Evolutionary conservation across 1,140 invertebrate species (phyloP).

Genomic region (Sinella curviseta): DNA sequence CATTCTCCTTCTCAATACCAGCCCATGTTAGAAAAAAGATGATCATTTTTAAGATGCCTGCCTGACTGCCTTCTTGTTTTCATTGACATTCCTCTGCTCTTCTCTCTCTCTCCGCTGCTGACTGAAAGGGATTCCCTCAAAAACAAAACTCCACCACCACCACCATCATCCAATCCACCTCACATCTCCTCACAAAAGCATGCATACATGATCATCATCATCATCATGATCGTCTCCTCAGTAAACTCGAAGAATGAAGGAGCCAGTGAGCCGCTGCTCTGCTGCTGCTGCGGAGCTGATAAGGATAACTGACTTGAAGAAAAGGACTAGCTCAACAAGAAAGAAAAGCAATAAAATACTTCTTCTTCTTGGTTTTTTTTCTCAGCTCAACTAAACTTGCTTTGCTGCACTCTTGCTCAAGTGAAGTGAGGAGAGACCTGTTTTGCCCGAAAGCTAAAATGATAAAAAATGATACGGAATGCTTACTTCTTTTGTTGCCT

Average conservation of each 20-base stretch:
- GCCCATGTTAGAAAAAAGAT: no score
- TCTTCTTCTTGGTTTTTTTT: background rate
- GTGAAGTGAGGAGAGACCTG: background rate
- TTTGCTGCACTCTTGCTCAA: background rate
- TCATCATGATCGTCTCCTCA: background rate
- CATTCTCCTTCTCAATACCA: no score
- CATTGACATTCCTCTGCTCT: background rate
- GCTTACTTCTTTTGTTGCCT: background rate
- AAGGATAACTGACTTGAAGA: background rate
- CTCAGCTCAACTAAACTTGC: background rate
- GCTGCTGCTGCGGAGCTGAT: constrained; percentile 19
- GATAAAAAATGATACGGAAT: background rate
- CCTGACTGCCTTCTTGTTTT: no score
- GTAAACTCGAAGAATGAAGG: background rate
- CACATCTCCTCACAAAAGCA: background rate
- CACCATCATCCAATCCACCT: constrained; percentile 1
- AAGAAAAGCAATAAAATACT: background rate
- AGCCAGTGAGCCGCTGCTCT: background rate
- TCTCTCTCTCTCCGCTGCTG: background rate
- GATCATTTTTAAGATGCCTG: no score
- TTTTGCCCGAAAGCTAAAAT: background rate
- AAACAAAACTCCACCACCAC: background rate
- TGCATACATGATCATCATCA: background rate
- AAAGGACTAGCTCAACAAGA: background rate
- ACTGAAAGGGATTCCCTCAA: constrained; percentile 1